Base-by-base conservation (phyloP, 92 coral and sea anemone genomes). In the Galaxea fascicularis region DNA sequence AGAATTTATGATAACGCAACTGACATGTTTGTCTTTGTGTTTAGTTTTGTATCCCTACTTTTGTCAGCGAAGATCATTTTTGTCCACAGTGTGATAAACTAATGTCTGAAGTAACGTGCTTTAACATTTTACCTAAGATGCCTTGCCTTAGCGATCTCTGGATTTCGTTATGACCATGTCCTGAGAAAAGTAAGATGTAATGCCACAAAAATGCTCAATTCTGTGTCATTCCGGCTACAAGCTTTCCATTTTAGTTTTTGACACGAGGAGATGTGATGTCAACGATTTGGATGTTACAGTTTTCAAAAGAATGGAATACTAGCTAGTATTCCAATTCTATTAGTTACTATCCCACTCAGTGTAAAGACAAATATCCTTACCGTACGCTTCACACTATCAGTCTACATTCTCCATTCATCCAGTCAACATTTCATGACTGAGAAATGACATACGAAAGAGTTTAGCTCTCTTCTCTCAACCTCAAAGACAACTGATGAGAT, bases 1-100 rank as follows among this genome's bases (percentile, higher is more conserved):
- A 25, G 31, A 44, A 21, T 18, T 15, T 39, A 20, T 18, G 25
- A 68, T 68, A 31, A 31, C 47, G 14, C 6, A 69, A n/a, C 52
- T 35, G 47, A 35, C 17, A 20, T 1, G 21, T 46, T 17, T 24
- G 39, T 31, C 5, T 20, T 20, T 11, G 10, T 29, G 49, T 44
- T 65, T 65, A 47, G 30, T 65, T 78, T 78, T 12, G 13, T 14
- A 15, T 22, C 20, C 35, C 21, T 44, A 28, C 15, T 39, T 52
- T 60, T 58, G 70, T 58, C 69, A 39, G 45, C 82, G 44, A 62
- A 77, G 18, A 25, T 41, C 25, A 28, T 62, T 35, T 78, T 78
- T 64, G n/a, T 65, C 45, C 25, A 18, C 15, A 35, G 54, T 39
- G 49, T 25, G 27, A 20, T 63, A 25, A 65, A 64, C 53, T 46